These are phyloP conservation scores for Carpatolechia fugitivella DNA, from an alignment of 2,888 invertebrate genomes.

Conservation along the genomic window DNA sequence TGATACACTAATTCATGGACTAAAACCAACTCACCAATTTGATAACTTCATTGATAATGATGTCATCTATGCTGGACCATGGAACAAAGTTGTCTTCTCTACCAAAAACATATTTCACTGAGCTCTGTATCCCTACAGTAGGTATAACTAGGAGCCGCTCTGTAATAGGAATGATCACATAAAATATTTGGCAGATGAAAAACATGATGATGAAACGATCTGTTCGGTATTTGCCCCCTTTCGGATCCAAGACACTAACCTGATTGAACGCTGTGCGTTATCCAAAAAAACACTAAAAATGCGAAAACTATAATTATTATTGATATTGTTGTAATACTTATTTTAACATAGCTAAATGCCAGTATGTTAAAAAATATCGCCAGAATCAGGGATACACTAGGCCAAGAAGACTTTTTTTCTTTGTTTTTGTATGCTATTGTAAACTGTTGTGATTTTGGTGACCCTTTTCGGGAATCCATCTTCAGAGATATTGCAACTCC, in stretches of 20 bases:
- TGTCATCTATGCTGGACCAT: constrained; percentile 66
- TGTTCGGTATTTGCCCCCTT: no score
- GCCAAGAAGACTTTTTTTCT: constrained; percentile 45
- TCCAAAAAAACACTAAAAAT: constrained; percentile 62
- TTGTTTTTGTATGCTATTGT: constrained; percentile 58
- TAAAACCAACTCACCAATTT: constrained; percentile 49
- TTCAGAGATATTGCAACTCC: constrained; percentile 54
- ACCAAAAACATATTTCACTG: constrained; percentile 65
- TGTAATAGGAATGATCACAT: constrained; percentile 35
- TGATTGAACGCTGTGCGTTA: constrained; percentile 69
- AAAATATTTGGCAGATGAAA: neutral
- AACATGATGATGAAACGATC: no score
- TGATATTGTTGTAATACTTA: constrained; percentile 53
- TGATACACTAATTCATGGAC: no score
- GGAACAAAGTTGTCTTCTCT: constrained; percentile 60
- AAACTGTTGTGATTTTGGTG: constrained; percentile 56
- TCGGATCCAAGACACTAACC: constrained; percentile 36
- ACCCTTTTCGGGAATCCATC: constrained; percentile 42
- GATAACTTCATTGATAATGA: constrained; percentile 74
- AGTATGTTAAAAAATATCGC: constrained; percentile 59
- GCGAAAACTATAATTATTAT: constrained; percentile 55
- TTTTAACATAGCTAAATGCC: constrained; percentile 49
- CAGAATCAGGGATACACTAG: constrained; percentile 47
- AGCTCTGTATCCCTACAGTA: constrained; percentile 65
- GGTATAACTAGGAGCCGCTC: constrained; percentile 67